phyloP scores from a whole-genome alignment of 2,797 vertebrate species.

The Capromys pilorides region DNA sequence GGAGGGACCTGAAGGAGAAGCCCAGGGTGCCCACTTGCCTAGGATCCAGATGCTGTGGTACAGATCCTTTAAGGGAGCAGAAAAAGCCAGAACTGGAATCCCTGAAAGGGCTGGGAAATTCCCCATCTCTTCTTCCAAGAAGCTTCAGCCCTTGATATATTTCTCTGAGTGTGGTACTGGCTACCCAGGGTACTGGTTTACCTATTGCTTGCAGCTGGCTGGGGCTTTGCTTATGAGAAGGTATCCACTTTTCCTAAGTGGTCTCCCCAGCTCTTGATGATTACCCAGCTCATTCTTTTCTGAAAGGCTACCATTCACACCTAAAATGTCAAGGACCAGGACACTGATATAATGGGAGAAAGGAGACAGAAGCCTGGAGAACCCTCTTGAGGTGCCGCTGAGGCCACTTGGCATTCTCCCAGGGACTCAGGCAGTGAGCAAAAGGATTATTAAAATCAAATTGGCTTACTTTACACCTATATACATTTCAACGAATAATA shows the following conservation, averaged over 20 bases:
- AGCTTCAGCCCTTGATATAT: background rate
- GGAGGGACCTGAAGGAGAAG: accelerated
- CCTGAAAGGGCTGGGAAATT: background rate
- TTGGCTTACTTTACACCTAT: background rate
- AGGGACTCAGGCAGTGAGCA: background rate
- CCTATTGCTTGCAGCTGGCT: background rate
- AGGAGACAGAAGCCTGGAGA: background rate
- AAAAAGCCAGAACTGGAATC: background rate
- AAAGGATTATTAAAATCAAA: background rate
- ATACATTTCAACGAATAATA: background rate
- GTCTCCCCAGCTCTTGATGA: background rate
- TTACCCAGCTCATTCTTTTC: background rate
- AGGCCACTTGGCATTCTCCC: background rate
- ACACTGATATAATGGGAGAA: background rate
- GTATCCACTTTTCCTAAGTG: background rate
- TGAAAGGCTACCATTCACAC: background rate
- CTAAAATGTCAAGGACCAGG: background rate
- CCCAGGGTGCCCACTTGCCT: background rate
- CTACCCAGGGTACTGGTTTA: background rate
- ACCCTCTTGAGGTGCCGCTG: background rate
- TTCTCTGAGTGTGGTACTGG: background rate
- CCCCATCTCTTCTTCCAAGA: background rate
- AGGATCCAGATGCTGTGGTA: background rate
- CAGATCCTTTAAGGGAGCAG: background rate
- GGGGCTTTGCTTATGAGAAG: background rate